Conservation (phyloP, 2,888 invertebrate species). For the Subacronicta megacephala region DNA sequence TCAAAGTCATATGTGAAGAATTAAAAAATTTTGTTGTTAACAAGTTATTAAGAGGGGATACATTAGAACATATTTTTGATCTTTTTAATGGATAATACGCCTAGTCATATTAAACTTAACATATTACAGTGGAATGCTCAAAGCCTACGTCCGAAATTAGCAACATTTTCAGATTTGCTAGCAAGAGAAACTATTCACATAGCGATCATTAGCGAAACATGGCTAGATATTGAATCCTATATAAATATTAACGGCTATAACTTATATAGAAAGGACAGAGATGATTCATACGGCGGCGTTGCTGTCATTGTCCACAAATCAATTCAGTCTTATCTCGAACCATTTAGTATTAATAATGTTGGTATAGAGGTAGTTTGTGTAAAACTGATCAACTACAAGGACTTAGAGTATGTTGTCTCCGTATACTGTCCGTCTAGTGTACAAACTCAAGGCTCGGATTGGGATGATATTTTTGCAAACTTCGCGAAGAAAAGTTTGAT, state of each 20-base stretch:
- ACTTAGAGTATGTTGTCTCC: not conserved
- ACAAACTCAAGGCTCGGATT: not conserved
- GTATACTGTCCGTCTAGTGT: not conserved
- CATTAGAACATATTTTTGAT: not conserved
- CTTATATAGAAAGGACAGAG: constrained; percentile 1
- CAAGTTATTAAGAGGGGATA: not conserved
- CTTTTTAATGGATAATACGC: not conserved
- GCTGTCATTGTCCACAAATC: constrained; percentile 6
- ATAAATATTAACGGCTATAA: constrained; percentile 7
- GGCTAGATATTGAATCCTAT: constrained; percentile 10
- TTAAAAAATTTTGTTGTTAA: not conserved
- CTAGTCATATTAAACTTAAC: constrained; percentile 1
- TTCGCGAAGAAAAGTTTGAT: not conserved
- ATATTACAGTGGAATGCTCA: constrained; percentile 14
- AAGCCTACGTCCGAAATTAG: constrained; percentile 9
- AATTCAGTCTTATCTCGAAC: constrained; percentile 3
- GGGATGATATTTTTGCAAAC: constrained; percentile 5
- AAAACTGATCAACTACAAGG: constrained; percentile 6
- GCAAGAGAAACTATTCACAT: constrained; percentile 10
- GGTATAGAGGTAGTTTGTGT: constrained; percentile 8
- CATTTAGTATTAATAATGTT: constrained; percentile 1
- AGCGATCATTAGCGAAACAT: constrained; percentile 18
- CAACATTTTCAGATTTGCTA: constrained; percentile 3
- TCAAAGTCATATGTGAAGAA: constrained; percentile 5
- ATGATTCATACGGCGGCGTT: constrained; percentile 4